Evolutionary conservation across 1,140 invertebrate species (phyloP).

Genomic region (Bombus breviceps): DNA sequence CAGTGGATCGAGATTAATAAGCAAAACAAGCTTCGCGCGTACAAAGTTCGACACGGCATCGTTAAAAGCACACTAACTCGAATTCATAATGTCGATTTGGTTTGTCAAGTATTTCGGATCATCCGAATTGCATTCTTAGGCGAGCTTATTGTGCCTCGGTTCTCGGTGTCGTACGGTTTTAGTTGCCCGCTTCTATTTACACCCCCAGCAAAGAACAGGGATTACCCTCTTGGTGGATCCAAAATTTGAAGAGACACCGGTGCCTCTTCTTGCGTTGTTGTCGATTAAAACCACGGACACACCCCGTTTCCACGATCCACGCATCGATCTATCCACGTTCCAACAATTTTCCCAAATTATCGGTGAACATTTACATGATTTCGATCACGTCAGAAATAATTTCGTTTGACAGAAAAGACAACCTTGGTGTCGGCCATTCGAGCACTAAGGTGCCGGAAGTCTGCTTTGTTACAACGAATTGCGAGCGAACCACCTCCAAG

Average conservation of each 20-base stretch:
- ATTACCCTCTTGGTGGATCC: constrained; percentile 35
- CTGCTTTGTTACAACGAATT: constrained; percentile 35
- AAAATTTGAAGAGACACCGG: constrained; percentile 38
- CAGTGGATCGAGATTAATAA: neutral
- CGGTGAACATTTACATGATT: constrained; percentile 53
- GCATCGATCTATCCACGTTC: constrained; percentile 37
- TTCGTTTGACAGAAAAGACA: constrained; percentile 53
- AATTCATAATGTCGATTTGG: constrained; percentile 34
- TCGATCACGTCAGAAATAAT: constrained; percentile 13
- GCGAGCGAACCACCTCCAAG: neutral
- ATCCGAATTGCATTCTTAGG: constrained; percentile 25
- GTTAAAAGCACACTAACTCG: constrained; percentile 40
- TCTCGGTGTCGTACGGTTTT: neutral
- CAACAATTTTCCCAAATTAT: neutral
- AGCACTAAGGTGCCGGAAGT: constrained; percentile 51
- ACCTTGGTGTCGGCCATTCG: constrained; percentile 62
- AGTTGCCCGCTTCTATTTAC: neutral
- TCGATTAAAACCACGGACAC: constrained; percentile 46
- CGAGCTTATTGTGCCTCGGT: neutral
- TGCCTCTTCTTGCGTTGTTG: constrained; percentile 23
- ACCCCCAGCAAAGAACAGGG: constrained; percentile 32
- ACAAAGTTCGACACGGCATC: constrained; percentile 31
- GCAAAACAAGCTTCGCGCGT: constrained; percentile 26
- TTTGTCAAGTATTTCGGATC: constrained; percentile 26
- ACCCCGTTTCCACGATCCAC: constrained; percentile 29